A percentile compares a stretch with the other conserved stretches of the same genome.
phyloP scores from a whole-genome alignment of 2,113 vertebrate genomes.

The Rhinichthys klamathensis region DNA sequence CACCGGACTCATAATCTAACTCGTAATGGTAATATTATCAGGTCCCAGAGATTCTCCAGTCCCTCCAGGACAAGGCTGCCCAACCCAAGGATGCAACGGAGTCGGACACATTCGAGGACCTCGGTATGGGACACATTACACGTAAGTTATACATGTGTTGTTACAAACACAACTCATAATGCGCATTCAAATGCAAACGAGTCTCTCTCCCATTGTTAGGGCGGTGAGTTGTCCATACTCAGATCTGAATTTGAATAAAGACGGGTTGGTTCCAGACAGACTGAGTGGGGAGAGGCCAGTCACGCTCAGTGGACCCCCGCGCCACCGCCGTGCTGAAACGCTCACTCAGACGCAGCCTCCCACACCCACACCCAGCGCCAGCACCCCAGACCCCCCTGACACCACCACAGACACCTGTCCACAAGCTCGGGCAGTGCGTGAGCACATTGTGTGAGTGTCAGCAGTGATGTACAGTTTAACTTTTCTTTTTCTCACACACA shows the following conservation, averaged over 20 bases:
- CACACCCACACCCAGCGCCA: slow-evolving; percentile 52
- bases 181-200: background rate
- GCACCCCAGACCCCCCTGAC: slow-evolving; percentile 60
- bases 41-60: slow-evolving; percentile 69
- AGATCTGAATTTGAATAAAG: slow-evolving; percentile 84
- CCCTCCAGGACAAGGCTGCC: slow-evolving; percentile 82
- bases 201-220: slow-evolving; percentile 62
- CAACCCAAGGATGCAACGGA: slow-evolving; percentile 86
- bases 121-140: slow-evolving; percentile 88
- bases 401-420: slow-evolving; percentile 69
- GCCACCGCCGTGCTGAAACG: slow-evolving; percentile 67
- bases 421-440: slow-evolving; percentile 70
- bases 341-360: slow-evolving; percentile 38
- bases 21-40: slow-evolving; percentile 47
- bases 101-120: slow-evolving; percentile 87
- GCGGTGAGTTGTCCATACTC: slow-evolving; percentile 88
- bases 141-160: slow-evolving; percentile 70
- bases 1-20: background rate
- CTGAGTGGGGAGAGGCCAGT: slow-evolving; percentile 80
- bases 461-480: background rate
- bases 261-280: slow-evolving; percentile 82
- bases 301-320: slow-evolving; percentile 66
- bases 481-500: background rate
- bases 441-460: background rate
- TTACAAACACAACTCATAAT: background rate